These are phyloP conservation scores for Conistra vaccinii DNA, from an alignment of 2,888 invertebrate genomes.

Conservation along the genomic window DNA sequence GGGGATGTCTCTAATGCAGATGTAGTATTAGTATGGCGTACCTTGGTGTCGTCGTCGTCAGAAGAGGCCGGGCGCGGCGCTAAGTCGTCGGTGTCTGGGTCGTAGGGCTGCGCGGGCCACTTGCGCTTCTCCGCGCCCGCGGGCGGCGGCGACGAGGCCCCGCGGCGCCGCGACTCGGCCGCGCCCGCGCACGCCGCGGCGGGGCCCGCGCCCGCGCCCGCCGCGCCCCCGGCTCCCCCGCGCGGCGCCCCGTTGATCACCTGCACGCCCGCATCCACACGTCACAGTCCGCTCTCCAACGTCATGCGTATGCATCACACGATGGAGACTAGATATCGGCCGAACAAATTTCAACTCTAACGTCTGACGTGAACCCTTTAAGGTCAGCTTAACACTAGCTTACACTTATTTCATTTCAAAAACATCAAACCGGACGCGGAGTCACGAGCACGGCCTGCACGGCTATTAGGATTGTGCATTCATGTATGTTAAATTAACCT, in stretches of 20 bases:
- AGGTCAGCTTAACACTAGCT: background rate
- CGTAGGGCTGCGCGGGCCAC: slow-evolving; percentile 90
- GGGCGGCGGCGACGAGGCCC: slow-evolving; percentile 88
- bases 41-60: slow-evolving; percentile 82
- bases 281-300: slow-evolving; percentile 51
- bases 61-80: slow-evolving; percentile 76
- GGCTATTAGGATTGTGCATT: background rate
- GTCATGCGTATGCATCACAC: slow-evolving; percentile 20
- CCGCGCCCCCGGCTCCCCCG: slow-evolving; percentile 66
- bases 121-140: slow-evolving; percentile 93
- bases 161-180: slow-evolving; percentile 83
- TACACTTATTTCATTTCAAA: background rate
- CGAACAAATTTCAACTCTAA: slow-evolving; percentile 5
- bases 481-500: background rate
- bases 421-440: too few relatives aligned
- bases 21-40: slow-evolving; percentile 74
- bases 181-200: slow-evolving; percentile 67
- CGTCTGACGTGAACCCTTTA: background rate
- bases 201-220: slow-evolving; percentile 69
- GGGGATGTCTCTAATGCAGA: slow-evolving; percentile 69
- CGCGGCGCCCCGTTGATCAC: slow-evolving; percentile 86
- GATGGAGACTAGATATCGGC: slow-evolving; percentile 23
- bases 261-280: slow-evolving; percentile 72
- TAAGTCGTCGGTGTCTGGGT: slow-evolving; percentile 76
- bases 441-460: background rate